phyloP scores from a whole-genome alignment of 2,113 vertebrate species.

The Elanoides forficatus region DNA sequence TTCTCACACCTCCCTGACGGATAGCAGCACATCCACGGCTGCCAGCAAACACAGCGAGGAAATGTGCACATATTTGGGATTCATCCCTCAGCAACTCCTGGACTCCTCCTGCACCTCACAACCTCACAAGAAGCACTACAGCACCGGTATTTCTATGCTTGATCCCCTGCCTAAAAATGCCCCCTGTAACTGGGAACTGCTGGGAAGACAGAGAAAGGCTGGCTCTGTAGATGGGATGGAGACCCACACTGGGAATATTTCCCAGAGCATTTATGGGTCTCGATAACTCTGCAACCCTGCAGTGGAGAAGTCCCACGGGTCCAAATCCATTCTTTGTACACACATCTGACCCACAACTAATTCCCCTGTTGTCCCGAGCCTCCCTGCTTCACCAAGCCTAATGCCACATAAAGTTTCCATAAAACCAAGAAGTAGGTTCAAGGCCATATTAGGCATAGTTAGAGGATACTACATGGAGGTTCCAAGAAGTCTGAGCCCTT shows the following conservation, averaged over 20 bases:
- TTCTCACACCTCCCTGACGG: background rate
- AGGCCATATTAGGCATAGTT: background rate
- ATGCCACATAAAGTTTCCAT: background rate
- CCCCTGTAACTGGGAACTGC: background rate
- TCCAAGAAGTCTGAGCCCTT: conserved; percentile 40
- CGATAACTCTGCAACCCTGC: background rate
- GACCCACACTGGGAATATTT: background rate
- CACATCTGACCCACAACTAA: background rate
- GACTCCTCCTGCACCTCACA: background rate
- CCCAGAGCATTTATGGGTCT: background rate
- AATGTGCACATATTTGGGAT: background rate
- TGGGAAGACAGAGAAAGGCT: background rate
- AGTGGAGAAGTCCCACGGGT: background rate
- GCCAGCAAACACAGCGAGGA: background rate
- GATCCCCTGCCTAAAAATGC: background rate
- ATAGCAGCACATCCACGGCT: background rate
- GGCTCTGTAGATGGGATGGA: background rate
- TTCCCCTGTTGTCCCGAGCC: background rate
- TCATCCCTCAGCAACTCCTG: background rate
- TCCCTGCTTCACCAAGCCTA: background rate
- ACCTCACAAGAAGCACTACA: background rate
- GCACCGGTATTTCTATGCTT: background rate
- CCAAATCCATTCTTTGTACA: background rate
- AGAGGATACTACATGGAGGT: background rate
- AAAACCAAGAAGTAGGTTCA: background rate